These are phyloP conservation scores for Megaceryle maxima DNA, from an alignment of 2,113 vertebrate species.

Conservation along the genomic window DNA sequence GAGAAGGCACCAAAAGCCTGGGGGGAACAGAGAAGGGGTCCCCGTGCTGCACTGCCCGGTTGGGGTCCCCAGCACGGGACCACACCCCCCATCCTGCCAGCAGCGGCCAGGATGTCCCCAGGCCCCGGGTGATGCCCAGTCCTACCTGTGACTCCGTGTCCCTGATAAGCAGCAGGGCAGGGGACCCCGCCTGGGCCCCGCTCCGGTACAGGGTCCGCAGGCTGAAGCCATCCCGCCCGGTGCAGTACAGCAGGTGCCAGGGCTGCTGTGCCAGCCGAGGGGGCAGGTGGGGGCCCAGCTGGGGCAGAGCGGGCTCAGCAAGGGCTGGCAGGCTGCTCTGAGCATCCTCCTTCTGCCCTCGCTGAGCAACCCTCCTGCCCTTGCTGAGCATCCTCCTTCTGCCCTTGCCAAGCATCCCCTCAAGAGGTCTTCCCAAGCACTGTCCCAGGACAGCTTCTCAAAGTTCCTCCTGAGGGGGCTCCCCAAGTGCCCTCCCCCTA, in stretches of 20 bases:
- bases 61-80: rapidly evolving
- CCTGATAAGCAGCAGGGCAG: neutral
- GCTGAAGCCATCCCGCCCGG: neutral
- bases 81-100: rapidly evolving
- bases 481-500: neutral
- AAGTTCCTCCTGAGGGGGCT: neutral
- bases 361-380: too few relatives aligned
- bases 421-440: too few relatives aligned
- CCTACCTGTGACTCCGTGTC: neutral
- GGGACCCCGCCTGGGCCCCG: neutral
- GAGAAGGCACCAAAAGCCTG: conserved; percentile 79
- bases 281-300: conserved; percentile 15
- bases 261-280: neutral
- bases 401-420: neutral
- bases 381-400: neutral
- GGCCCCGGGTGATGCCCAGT: neutral
- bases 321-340: neutral
- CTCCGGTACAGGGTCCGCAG: neutral
- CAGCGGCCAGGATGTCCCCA: neutral
- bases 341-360: neutral
- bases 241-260: conserved; percentile 2
- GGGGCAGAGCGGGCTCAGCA: neutral
- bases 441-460: neutral
- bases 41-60: rapidly evolving
- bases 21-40: neutral